A percentile compares a stretch with the other conserved stretches of the same genome.
Evolutionary conservation across 2,888 invertebrate genomes (phyloP).

Genomic region (Polydrusus pterygomalis): DNA sequence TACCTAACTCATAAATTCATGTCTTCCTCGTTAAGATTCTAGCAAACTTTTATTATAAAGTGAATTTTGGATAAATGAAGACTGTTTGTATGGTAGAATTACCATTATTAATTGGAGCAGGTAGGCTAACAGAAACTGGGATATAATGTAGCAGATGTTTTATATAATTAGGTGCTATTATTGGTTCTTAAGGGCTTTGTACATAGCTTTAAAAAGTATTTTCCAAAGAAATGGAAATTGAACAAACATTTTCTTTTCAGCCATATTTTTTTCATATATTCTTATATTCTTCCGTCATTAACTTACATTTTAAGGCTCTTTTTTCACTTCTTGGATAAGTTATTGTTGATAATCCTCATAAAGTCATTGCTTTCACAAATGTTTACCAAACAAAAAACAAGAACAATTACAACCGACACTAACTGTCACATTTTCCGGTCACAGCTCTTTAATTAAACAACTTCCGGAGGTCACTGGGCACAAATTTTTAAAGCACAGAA

Average conservation of each 20-base stretch:
- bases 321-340: conserved; percentile 26
- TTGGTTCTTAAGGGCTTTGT: neutral
- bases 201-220: neutral
- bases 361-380: conserved; percentile 28
- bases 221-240: neutral
- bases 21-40: too few relatives aligned
- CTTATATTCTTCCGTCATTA: neutral
- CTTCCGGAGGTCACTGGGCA: neutral
- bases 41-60: too few relatives aligned
- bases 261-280: neutral
- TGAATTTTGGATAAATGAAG: too few relatives aligned
- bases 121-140: too few relatives aligned
- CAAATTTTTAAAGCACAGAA: conserved; percentile 1
- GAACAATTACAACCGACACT: conserved; percentile 34
- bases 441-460: conserved; percentile 24
- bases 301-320: conserved; percentile 49
- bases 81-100: too few relatives aligned
- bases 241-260: too few relatives aligned
- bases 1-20: too few relatives aligned
- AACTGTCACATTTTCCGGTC: conserved; percentile 48
- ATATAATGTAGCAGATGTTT: neutral
- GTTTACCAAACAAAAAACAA: conserved; percentile 34
- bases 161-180: neutral
- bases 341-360: conserved; percentile 43
- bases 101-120: too few relatives aligned